Percentiles rank a stretch among this genome's conserved stretches.
These are phyloP conservation scores for Pollimyrus isidori DNA, from an alignment of 2,113 vertebrate species.

Conservation along the genomic window DNA sequence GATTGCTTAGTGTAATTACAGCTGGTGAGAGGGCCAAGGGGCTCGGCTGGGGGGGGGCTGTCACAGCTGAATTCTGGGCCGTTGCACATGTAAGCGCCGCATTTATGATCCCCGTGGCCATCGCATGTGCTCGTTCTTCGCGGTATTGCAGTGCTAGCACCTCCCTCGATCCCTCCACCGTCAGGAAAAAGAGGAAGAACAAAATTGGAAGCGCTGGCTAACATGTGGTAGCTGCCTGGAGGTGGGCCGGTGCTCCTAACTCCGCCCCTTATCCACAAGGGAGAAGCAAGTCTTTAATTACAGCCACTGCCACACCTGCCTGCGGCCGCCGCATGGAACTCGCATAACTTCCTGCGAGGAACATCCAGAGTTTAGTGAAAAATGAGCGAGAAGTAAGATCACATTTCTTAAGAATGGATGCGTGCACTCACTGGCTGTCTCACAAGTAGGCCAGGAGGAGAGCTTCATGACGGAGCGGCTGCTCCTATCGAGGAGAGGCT, in stretches of 20 bases:
- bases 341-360: not conserved
- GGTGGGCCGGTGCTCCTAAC: not conserved
- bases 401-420: slow-evolving; percentile 3
- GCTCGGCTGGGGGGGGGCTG: not conserved
- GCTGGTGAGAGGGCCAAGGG: not conserved
- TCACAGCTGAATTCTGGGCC: not conserved
- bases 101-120: not conserved
- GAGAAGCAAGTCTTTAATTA: not conserved
- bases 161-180: not conserved
- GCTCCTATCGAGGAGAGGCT: not conserved
- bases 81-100: not conserved
- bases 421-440: not conserved
- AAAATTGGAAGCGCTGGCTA: not conserved
- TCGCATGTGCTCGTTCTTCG: not conserved
- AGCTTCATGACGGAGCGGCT: not conserved
- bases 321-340: not conserved
- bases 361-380: not conserved
- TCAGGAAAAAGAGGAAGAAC: not conserved
- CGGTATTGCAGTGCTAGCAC: not conserved
- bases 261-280: not conserved
- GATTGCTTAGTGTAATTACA: not conserved
- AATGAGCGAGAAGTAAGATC: not conserved
- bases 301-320: not conserved
- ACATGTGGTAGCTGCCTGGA: not conserved
- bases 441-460: not conserved